A percentile compares a stretch with the other conserved stretches of the same genome.
Conservation (phyloP, 1,140 invertebrate species). For the Druon quercuslanigerum region DNA sequence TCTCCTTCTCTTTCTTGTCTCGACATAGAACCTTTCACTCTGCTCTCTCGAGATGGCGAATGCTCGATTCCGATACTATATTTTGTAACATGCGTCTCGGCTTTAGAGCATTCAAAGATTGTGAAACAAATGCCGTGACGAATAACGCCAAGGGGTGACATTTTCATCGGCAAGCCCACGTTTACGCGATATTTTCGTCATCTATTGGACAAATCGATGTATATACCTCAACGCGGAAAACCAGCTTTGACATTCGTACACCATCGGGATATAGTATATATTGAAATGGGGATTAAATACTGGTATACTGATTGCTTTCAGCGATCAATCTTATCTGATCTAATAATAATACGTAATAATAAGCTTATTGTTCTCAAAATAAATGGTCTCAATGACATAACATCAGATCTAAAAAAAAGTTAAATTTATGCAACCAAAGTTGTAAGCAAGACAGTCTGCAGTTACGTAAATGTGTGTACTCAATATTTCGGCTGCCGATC, state of each 20-base stretch:
- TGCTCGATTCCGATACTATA: constrained; percentile 31
- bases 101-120: constrained; percentile 30
- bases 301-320: constrained; percentile 28
- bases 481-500: background rate
- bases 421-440: no score
- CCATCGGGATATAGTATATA: background rate
- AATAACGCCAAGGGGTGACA: constrained; percentile 44
- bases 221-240: background rate
- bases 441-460: no score
- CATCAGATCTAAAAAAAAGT: no score
- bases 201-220: constrained; percentile 20
- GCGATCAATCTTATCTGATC: constrained; percentile 27
- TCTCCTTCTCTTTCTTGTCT: constrained; percentile 34
- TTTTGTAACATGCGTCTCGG: constrained; percentile 15
- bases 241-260: constrained; percentile 1
- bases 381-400: no score
- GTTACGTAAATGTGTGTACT: no score
- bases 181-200: constrained; percentile 38
- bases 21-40: constrained; percentile 38
- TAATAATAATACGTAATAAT: no score
- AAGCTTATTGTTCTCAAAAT: no score
- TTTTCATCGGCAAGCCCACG: constrained; percentile 45
- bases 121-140: constrained; percentile 37
- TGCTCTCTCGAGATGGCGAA: constrained; percentile 16
- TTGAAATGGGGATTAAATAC: background rate